These are phyloP conservation scores for Cygnus olor DNA, from an alignment of 2,797 vertebrate genomes.

Conservation along the genomic window DNA sequence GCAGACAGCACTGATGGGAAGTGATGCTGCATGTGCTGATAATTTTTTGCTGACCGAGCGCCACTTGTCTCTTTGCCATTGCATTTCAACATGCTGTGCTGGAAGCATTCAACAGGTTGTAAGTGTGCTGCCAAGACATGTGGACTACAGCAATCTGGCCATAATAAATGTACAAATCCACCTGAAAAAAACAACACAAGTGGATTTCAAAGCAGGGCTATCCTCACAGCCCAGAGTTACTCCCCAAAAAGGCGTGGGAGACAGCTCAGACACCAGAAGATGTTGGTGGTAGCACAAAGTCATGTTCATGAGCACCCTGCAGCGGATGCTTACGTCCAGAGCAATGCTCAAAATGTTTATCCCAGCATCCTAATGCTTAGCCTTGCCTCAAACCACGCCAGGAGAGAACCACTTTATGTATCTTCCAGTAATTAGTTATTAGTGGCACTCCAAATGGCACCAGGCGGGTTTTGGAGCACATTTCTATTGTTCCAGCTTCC, in stretches of 20 bases:
- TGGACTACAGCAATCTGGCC: background rate
- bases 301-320: too few relatives aligned
- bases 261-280: fast-evolving
- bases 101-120: background rate
- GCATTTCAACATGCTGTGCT: background rate
- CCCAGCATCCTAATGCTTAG: background rate
- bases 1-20: background rate
- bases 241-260: background rate
- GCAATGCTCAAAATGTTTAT: background rate
- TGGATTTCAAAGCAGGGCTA: background rate
- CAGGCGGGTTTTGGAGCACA: background rate
- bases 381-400: too few relatives aligned
- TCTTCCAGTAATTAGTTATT: background rate
- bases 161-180: background rate
- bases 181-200: background rate
- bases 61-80: background rate
- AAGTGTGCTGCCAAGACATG: background rate
- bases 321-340: background rate
- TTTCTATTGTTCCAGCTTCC: background rate
- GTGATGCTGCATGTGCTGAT: background rate
- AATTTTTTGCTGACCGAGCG: background rate
- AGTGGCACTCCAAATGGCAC: background rate
- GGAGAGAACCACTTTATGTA: background rate
- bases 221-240: background rate
- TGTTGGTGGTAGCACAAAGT: too few relatives aligned